Evolutionary conservation across 2,797 vertebrate species (phyloP), one percentile per base, ranked within the genome.

Genomic region (Hydrophis major): DNA sequence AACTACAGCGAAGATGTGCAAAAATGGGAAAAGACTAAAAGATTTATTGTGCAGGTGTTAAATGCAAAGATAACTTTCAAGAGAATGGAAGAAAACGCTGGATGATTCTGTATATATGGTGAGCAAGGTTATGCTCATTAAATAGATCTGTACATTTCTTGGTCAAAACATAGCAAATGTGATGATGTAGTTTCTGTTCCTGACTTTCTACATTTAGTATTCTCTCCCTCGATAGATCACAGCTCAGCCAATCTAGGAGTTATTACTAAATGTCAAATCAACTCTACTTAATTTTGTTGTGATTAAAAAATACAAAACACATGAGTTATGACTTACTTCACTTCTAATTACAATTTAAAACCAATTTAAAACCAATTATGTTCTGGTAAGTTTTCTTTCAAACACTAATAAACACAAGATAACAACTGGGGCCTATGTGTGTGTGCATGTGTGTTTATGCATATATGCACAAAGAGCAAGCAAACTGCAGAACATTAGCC

Each of bases 271-370:
- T 74, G 55, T 57, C 50, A 14, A 0, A 94, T 93, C 93, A 92
- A 92, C 37, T 3, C 61, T 92, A 96, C 93, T 93, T 94, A 94
- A 78, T 94, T 96, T 89, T 96, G 60, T 95, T 95, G 69, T 93
- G 94, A 95, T 92, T 92, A 93, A 97, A 93, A 94, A 97, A 95
- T 96, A 89, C 88, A 92, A 93, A 97, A 93, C 88, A 94, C 50
- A 93, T 94, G 92, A 94, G 91, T 96, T 96, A 96, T 91, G 94
- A 96, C 91, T 96, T 96, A 92, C 66, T 95, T 95, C 66, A 95
- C 88, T 97, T 96, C 96, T 97, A 97, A 98, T 97, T 97, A 96
- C 88, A 96, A 96, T 96, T 97, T 96, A 98, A 97, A 97, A 95
- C 94, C 95, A 96, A 97, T 97, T 97, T 97, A 97, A 97, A 97